Evolutionary conservation across 37 sponge, comb jelly and placozoan genomes (phyloP), one percentile per base, ranked within the genome.

Genomic region (Axinella damicornis): DNA sequence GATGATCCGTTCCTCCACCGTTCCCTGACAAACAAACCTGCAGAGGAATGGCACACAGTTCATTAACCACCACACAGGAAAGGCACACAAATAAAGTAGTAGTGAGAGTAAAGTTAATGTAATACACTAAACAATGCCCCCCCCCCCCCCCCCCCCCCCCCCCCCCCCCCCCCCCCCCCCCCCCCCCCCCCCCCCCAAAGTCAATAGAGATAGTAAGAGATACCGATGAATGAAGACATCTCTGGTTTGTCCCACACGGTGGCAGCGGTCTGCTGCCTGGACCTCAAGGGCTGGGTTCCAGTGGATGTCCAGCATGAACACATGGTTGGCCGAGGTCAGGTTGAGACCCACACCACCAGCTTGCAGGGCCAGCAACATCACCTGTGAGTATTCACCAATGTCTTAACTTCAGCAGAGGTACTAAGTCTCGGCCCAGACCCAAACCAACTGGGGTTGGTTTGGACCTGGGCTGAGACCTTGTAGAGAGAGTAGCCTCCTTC

Each of bases 271-370:
- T 39, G 79, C 66, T 18, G 92, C 92, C 80, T 92, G 92, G 25
- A 54, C 40, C 86, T 93, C 93, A 36, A 88, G 65, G 56, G 84
- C 85, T 15, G 93, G 93, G 72, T 93, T 93, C 94, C 94, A 94
- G 71, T 94, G 94, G n/a, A 90, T 65, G 80, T 94, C 94, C 61
- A 87, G 31, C 61, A 94, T 71, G 58, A 94, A 90, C 25, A 94
- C 39, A 56, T 94, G 94, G 62, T 90, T 94, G 37, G 76, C 94
- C 1, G 88, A 88, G 19, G 73, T 81, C 46, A 94, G 65, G 70
- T 89, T 94, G 55, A 94, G 85, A 5, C 94, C 94, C 54, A 86
- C 91, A 0, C 94, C 94, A 25, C 91, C 94, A 40, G 94, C 91
- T 41, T 76, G 72, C 54, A 94, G 57, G 18, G 94, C 87, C 25